Base-by-base conservation (phyloP, 2,888 invertebrate genomes). In the Troides helena region DNA sequence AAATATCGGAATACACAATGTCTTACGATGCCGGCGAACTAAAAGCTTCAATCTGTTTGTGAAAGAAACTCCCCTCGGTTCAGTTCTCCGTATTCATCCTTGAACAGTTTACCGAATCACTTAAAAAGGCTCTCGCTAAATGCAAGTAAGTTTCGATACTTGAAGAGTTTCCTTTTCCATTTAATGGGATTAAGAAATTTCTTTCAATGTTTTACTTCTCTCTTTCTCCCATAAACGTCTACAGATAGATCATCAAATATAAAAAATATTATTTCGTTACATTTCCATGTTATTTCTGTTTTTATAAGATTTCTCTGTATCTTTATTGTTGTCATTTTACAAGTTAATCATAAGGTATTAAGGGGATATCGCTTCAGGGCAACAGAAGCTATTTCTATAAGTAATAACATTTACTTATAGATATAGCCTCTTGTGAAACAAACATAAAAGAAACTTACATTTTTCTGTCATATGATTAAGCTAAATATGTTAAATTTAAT, bases 21-120 rank as follows among this genome's bases (percentile, higher is more conserved):
- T 68, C 58, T 63, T 30, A 43, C 30, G 56, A 67, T 57, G 62
- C 23, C 36, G 53, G 56, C 23, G 65, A 56, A 57, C 53, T 43
- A 61, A 69, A 61, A 56, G 56, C 62, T 62, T 62, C 43, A 58
- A 65, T 61, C 61, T 65, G 69, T 69, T 69, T 65, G 57, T 58
- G 61, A 69, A 69, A 69, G 57, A 62, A 69, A 61, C 61, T 57
- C 65, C 61, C 39, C 43, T 65, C 25, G 57, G 23, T 65, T 61
- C 60, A 39, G 60, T 23, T 59, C 59, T 21, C 63, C 63, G 17
- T 61, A 69, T 61, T 61, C 25, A 10, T 18, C 36, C 43, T 65
- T 25, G 43, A 68, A 23, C 18, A 60, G 53, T 65, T 65, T 53
- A 46, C 57, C 17, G 39, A 63, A 63, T 64, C 62, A 23, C 39